Evolutionary conservation across 2,888 invertebrate genomes (phyloP), one percentile per base, ranked within the genome.

Genomic region (Lymantria dispar): DNA sequence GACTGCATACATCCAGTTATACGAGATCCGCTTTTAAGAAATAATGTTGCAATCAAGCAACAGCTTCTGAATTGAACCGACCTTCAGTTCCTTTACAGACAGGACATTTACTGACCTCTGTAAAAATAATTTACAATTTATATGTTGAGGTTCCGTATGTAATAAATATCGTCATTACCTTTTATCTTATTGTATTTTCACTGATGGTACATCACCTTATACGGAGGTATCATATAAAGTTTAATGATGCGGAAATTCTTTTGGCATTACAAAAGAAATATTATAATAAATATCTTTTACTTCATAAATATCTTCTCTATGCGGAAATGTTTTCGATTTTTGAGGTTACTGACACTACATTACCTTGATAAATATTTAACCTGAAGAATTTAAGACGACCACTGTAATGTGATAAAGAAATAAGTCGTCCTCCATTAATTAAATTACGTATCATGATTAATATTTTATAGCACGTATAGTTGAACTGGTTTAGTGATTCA

Each of bases 1-100:
- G 71, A 67, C 69, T 58, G 62, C 69, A 70, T 63, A 64, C 68
- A 68, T 68, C 70, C 66, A 67, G 70, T 66, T 68, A 71, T 68
- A 68, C 80, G 72, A 79, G 77, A 77, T 72, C 72, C 72, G 76
- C 80, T 78, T 77, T n/a, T 65, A 77, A 74, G 68, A 77, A 73
- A 75, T 71, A 56, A 70, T 80, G 72, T 81, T 68, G 80, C 76
- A 83, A 83, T 65, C 50, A 62, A 56, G 58, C 68, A 67, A 68
- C 62, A 56, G 52, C 62, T 67, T 70, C 53, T 63, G 72, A 64
- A 64, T 5, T 22, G 22, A 22, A 70, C 63, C 68, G 77, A 71
- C 78, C 78, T 83, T 80, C 72, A 58, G 53, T 60, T 60, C 61
- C 60, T 58, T 62, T 43, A 22, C 22, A 10, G 52, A 33, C 60